Conservation (phyloP, 2,888 invertebrate species). For the Koerneria pararmatus region DNA sequence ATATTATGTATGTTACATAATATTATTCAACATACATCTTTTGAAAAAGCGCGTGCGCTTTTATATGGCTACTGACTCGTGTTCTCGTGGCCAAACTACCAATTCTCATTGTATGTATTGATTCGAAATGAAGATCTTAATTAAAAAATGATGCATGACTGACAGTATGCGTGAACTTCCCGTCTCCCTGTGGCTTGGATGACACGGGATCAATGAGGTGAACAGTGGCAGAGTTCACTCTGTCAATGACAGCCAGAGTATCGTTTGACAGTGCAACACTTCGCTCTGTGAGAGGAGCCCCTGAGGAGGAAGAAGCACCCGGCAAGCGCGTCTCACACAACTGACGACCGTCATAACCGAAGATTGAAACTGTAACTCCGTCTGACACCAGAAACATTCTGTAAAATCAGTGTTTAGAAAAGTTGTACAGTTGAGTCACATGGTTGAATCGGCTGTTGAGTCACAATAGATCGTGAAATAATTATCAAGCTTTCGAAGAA, state of each 20-base stretch:
- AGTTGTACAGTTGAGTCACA: not conserved
- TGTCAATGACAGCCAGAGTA: constrained; percentile 79
- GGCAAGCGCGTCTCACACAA: constrained; percentile 80
- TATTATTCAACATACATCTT: too few species aligned
- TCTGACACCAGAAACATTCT: constrained; percentile 87
- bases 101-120: too few species aligned
- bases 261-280: constrained; percentile 81
- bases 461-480: not conserved
- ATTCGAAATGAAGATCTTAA: too few species aligned
- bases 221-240: constrained; percentile 75
- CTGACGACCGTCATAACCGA: constrained; percentile 86
- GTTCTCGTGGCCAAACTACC: too few species aligned
- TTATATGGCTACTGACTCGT: too few species aligned
- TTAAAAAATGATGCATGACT: not conserved
- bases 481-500: too few species aligned
- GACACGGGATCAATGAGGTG: constrained; percentile 75
- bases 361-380: constrained; percentile 76
- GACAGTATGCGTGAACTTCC: constrained; percentile 72
- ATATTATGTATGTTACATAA: too few species aligned
- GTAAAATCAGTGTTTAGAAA: constrained; percentile 48
- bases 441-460: not conserved
- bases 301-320: constrained; percentile 25
- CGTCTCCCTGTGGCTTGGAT: constrained; percentile 73
- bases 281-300: constrained; percentile 11
- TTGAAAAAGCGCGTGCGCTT: too few species aligned